A percentile compares a stretch with the other conserved stretches of the same genome.
Conservation (phyloP, 2,113 vertebrate genomes). For the Nesogale talazaci region DNA sequence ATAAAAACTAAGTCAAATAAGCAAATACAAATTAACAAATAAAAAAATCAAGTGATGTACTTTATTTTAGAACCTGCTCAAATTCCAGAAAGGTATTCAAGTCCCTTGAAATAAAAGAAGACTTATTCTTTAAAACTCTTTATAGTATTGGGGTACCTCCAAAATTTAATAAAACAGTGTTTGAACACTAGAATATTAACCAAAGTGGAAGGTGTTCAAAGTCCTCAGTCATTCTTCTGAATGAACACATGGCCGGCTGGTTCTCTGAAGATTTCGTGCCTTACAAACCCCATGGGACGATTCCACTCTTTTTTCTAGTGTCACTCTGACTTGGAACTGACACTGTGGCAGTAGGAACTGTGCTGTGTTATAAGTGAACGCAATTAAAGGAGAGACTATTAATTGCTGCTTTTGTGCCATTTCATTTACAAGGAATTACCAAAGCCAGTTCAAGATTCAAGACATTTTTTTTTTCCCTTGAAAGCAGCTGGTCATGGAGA, state of each 20-base stretch:
- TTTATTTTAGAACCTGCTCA: not conserved
- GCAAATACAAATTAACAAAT: not conserved
- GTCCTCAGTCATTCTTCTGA: not conserved
- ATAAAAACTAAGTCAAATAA: not conserved
- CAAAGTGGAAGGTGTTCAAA: not conserved
- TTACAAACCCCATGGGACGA: not conserved
- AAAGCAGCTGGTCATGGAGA: slow-evolving; percentile 79
- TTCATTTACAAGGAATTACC: slow-evolving; percentile 73
- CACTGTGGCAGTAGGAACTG: not conserved
- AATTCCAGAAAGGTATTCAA: not conserved
- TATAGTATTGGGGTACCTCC: not conserved
- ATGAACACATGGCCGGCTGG: not conserved
- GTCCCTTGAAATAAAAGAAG: not conserved
- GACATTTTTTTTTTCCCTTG: slow-evolving; percentile 9
- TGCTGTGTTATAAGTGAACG: slow-evolving; percentile 66
- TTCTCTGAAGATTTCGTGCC: not conserved
- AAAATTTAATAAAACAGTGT: not conserved
- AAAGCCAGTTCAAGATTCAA: not conserved
- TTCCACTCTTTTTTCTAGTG: not conserved
- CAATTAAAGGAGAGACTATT: slow-evolving; percentile 68
- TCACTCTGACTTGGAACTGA: not conserved
- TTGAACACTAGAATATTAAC: not conserved
- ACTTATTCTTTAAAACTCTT: not conserved
- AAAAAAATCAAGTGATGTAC: not conserved
- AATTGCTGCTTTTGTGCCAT: slow-evolving; percentile 66